A percentile compares a stretch with the other conserved stretches of the same genome.
Conservation (phyloP, 2,888 invertebrate genomes). For the Drosophila mercatorum region DNA sequence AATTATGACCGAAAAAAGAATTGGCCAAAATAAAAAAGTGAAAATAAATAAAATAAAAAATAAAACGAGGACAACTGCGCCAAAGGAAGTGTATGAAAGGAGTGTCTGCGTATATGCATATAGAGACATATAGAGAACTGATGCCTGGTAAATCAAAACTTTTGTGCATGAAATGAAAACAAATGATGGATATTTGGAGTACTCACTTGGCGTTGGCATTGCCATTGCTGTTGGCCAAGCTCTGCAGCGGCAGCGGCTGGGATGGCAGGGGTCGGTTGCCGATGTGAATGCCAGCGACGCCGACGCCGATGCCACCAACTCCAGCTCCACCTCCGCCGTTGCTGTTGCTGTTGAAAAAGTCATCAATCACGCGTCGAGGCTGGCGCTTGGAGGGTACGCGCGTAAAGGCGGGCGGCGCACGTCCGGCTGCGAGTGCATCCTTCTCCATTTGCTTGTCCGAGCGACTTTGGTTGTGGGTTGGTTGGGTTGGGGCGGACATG, state of each 20-base stretch:
- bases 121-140: slow-evolving; percentile 17
- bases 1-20: slow-evolving; percentile 65
- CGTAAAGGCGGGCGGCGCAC: slow-evolving; percentile 90
- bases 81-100: slow-evolving; percentile 50
- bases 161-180: slow-evolving; percentile 78
- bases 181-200: slow-evolving; percentile 75
- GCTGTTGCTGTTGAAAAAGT: slow-evolving; percentile 83
- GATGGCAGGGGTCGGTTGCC: slow-evolving; percentile 62
- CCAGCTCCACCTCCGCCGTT: slow-evolving; percentile 15
- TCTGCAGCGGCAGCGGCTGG: slow-evolving; percentile 55
- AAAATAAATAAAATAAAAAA: slow-evolving; percentile 1
- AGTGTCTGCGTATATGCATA: slow-evolving; percentile 1
- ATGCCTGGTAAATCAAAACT: slow-evolving; percentile 73
- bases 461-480: slow-evolving; percentile 60
- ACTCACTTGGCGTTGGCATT: slow-evolving; percentile 65
- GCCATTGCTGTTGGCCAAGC: slow-evolving; percentile 59
- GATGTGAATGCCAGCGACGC: slow-evolving; percentile 45
- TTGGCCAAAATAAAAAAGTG: slow-evolving; percentile 21
- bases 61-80: slow-evolving; percentile 52
- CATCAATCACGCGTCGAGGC: slow-evolving; percentile 89
- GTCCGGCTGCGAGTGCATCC: slow-evolving; percentile 84
- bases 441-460: slow-evolving; percentile 78
- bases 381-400: slow-evolving; percentile 92
- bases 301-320: slow-evolving; percentile 14
- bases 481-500: slow-evolving; percentile 62